These are phyloP conservation scores for Panurus biarmicus DNA, from an alignment of 2,113 vertebrate genomes.

Conservation along the genomic window DNA sequence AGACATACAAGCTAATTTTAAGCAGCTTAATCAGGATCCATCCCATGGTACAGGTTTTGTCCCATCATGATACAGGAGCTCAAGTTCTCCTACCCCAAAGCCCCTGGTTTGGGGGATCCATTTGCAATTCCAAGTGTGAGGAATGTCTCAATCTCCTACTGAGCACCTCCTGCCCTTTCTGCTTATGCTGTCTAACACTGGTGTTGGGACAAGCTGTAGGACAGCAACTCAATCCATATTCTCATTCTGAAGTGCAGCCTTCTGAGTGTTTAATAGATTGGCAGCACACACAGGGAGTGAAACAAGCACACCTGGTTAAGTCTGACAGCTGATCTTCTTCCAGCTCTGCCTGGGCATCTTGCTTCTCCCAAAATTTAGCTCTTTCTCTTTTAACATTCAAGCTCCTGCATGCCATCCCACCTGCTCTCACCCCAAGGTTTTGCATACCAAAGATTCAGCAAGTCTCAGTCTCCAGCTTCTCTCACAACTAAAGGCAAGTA, in stretches of 20 bases:
- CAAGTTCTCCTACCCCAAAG: not conserved
- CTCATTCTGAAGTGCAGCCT: not conserved
- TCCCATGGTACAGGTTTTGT: not conserved
- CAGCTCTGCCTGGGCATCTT: not conserved
- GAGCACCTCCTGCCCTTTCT: not conserved
- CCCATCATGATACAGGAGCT: not conserved
- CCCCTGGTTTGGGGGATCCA: not conserved
- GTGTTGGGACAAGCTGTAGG: not conserved
- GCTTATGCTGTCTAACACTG: fast-evolving
- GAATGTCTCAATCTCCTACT: not conserved
- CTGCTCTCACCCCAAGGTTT: not conserved
- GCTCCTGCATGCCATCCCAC: not conserved
- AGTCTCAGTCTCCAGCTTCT: not conserved
- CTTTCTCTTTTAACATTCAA: not conserved
- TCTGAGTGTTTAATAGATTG: not conserved
- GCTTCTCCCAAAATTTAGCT: not conserved
- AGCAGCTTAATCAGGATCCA: not conserved
- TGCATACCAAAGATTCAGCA: not conserved
- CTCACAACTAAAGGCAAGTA: not conserved
- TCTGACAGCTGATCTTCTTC: not conserved
- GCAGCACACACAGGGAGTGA: not conserved
- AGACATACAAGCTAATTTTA: not conserved
- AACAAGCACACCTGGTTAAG: not conserved
- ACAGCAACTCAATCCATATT: not conserved
- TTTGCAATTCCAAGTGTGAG: not conserved